Percentiles rank a stretch among this genome's conserved stretches.
phyloP scores from a whole-genome alignment of 2,113 vertebrate genomes.

The Petaurus breviceps region DNA sequence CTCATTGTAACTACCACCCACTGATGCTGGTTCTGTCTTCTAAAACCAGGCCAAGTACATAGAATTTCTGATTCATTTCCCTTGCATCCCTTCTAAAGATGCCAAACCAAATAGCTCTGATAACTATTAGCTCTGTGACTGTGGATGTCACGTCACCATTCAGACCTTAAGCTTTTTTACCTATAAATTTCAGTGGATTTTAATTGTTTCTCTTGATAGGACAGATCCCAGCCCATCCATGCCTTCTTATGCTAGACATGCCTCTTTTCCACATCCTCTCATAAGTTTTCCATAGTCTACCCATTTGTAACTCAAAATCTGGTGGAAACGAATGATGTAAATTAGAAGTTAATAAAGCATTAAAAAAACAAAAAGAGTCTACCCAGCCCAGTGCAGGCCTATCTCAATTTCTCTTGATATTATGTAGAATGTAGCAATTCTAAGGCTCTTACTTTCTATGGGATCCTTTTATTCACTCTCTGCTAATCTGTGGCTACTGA shows the following conservation, averaged over 20 bases:
- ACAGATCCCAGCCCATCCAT: background rate
- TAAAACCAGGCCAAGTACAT: background rate
- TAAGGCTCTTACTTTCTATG: background rate
- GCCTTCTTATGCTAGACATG: background rate
- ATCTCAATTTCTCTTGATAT: background rate
- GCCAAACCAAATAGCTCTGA: background rate
- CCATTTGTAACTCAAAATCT: too few relatives aligned
- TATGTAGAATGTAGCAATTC: background rate
- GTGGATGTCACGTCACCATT: background rate
- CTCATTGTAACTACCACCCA: background rate
- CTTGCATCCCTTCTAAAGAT: background rate
- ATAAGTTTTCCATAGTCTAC: background rate
- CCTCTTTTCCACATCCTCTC: background rate
- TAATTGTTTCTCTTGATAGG: background rate
- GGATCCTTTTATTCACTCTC: slow-evolving; percentile 3
- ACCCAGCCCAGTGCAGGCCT: background rate
- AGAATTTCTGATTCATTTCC: background rate
- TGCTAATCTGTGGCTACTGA: slow-evolving; percentile 21
- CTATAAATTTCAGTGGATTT: background rate
- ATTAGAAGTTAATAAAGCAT: too few relatives aligned
- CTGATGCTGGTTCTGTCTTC: background rate
- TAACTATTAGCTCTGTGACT: background rate
- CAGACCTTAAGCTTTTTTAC: background rate
- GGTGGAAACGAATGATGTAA: too few relatives aligned
- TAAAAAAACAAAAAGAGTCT: too few relatives aligned